These are phyloP conservation scores for Malaclemys terrapin DNA, from an alignment of 2,113 vertebrate genomes.

Conservation along the genomic window DNA sequence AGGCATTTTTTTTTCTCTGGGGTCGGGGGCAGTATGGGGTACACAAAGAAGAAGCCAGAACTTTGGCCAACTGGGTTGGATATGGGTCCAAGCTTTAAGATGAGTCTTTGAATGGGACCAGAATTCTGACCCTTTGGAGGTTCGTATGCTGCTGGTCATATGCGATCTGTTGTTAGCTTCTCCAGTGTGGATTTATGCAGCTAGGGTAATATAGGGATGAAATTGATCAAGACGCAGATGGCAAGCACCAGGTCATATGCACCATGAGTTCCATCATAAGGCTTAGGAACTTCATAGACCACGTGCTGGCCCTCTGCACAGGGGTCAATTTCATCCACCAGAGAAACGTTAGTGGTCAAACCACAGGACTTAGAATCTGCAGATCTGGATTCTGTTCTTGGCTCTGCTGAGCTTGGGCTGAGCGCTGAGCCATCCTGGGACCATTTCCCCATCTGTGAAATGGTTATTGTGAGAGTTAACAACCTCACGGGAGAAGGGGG, in stretches of 20 bases:
- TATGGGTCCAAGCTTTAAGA: background rate
- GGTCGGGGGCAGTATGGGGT: background rate
- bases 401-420: background rate
- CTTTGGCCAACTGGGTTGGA: background rate
- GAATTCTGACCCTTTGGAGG: background rate
- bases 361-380: background rate
- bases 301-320: accelerated
- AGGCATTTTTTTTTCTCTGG: background rate
- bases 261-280: background rate
- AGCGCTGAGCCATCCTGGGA: accelerated
- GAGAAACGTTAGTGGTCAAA: background rate
- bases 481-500: accelerated
- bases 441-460: background rate
- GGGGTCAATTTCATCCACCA: background rate
- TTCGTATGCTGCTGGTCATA: background rate
- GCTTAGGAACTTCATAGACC: background rate
- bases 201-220: background rate
- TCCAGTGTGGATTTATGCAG: background rate
- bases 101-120: background rate
- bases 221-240: background rate
- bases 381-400: background rate
- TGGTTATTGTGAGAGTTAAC: background rate
- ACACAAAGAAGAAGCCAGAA: background rate
- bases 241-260: background rate
- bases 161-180: background rate